These are phyloP conservation scores for Myiozetetes cayanensis DNA, from an alignment of 2,113 vertebrate genomes.

Conservation along the genomic window DNA sequence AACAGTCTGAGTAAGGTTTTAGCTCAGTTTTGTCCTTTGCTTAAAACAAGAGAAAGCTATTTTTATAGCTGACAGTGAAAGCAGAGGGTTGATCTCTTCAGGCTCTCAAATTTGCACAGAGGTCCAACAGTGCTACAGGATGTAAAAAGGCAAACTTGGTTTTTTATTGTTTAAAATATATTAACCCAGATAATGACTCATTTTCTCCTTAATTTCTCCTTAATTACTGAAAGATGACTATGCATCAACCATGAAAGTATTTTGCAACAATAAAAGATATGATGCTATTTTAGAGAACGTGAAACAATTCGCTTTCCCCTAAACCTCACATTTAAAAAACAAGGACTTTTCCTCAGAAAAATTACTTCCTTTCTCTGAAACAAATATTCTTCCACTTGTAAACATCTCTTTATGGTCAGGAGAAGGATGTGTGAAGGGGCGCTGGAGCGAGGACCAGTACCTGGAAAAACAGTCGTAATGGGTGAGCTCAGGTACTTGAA, in stretches of 20 bases:
- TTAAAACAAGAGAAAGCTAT: neutral
- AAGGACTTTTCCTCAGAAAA: neutral
- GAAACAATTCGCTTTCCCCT: neutral
- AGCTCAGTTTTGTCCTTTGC: neutral
- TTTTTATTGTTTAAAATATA: neutral
- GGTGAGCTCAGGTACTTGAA: neutral
- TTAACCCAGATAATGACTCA: neutral
- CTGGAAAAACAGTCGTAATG: rapidly evolving
- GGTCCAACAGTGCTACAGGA: neutral
- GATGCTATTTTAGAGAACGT: neutral
- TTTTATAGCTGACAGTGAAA: neutral
- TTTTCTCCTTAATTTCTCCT: neutral
- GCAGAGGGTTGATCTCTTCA: neutral
- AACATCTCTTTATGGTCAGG: neutral
- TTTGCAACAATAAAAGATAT: neutral
- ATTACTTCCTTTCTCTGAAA: neutral
- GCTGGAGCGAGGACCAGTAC: rapidly evolving
- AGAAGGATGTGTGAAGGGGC: neutral
- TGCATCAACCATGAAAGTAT: neutral
- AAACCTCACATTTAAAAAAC: neutral
- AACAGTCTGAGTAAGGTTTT: neutral
- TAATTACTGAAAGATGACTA: neutral
- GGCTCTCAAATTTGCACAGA: neutral
- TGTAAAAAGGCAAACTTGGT: neutral
- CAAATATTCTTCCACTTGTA: neutral